Conservation (phyloP, 2,888 invertebrate species). For the Lasioglossum oenotherae region DNA sequence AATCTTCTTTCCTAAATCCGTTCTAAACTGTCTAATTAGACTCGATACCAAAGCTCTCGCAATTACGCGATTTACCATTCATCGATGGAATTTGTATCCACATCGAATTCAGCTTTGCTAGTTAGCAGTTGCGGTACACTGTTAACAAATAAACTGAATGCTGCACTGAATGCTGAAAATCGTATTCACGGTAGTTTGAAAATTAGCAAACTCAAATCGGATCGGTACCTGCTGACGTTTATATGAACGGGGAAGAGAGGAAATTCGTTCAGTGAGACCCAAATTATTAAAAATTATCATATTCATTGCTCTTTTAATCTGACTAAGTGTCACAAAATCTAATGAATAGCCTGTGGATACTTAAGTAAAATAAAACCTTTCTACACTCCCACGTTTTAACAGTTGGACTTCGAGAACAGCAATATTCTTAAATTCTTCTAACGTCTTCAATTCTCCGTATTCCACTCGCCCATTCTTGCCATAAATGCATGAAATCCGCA, state of each 20-base stretch:
- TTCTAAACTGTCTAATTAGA: constrained; percentile 72
- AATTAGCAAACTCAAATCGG: not conserved
- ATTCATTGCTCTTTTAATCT: not conserved
- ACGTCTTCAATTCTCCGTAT: not conserved
- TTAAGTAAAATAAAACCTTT: too few relatives aligned
- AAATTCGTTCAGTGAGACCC: not conserved
- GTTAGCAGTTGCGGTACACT: not conserved
- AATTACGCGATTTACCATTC: constrained; percentile 16
- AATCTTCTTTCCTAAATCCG: constrained; percentile 65
- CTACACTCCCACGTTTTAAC: too few relatives aligned
- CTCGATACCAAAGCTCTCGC: constrained; percentile 36
- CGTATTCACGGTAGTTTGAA: not conserved
- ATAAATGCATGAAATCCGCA: not conserved
- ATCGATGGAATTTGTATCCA: not conserved
- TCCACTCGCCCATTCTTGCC: not conserved
- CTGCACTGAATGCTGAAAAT: not conserved
- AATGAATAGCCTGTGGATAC: not conserved
- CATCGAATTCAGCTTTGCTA: not conserved
- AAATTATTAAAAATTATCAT: not conserved
- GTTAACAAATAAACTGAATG: not conserved
- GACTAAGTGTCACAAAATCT: not conserved
- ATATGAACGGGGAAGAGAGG: not conserved
- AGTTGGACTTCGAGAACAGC: too few relatives aligned
- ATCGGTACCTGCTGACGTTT: not conserved
- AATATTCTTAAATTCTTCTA: not conserved